Conservation (phyloP, 2,888 invertebrate species). For the Cheilosia variabilis region DNA sequence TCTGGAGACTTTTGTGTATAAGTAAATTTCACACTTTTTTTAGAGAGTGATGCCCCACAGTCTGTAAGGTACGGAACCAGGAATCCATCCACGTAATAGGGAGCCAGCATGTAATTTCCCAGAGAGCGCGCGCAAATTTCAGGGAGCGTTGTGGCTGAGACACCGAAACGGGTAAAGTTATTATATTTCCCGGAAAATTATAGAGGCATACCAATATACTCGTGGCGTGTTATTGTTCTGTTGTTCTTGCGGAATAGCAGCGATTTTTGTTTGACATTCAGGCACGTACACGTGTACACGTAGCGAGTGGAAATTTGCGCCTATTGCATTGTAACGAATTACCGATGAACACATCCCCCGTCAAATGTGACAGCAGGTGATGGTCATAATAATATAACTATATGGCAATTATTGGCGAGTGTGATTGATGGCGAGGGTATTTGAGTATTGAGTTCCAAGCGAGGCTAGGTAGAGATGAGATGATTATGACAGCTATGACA, state of each 20-base stretch:
- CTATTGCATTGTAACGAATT: conserved; percentile 59
- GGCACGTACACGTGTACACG: conserved; percentile 58
- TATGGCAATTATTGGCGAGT: no score
- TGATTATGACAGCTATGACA: no score
- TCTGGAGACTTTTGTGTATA: conserved; percentile 21
- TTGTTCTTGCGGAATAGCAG: conserved; percentile 4
- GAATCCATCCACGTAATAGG: conserved; percentile 58
- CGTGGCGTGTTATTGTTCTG: conserved; percentile 7
- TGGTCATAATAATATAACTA: no score
- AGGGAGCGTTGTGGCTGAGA: conserved; percentile 61
- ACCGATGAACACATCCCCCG: conserved; percentile 47
- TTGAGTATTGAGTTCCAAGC: background rate
- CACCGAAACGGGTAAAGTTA: conserved; percentile 56
- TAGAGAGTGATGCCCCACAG: conserved; percentile 28
- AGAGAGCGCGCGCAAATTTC: conserved; percentile 45
- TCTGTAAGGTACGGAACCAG: conserved; percentile 40
- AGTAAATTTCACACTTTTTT: conserved; percentile 70
- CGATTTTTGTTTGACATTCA: conserved; percentile 48
- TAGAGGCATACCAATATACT: conserved; percentile 23
- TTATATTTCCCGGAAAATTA: conserved; percentile 60
- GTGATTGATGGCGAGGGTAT: no score
- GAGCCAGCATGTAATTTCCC: conserved; percentile 63
- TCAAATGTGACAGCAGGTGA: conserved; percentile 21
- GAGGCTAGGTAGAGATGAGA: background rate
- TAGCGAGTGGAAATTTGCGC: conserved; percentile 48